Evolutionary conservation across 1,140 invertebrate species (phyloP).

Genomic region (Hylaeus volcanicus): DNA sequence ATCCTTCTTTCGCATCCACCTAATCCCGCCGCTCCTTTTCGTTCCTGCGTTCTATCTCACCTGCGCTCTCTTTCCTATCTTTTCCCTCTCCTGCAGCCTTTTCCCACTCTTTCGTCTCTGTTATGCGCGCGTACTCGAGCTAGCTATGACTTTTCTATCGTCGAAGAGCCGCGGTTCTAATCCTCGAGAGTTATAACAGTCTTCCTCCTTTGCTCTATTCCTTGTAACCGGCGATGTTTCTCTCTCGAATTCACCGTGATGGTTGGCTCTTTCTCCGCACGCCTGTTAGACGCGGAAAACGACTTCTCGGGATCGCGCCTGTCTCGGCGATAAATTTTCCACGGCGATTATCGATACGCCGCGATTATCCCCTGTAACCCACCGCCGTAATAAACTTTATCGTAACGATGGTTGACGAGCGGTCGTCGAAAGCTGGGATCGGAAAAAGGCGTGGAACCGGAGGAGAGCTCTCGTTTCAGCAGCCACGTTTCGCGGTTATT

Average conservation of each 20-base stretch:
- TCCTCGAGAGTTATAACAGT: constrained; percentile 3
- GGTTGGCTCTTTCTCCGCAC: not conserved
- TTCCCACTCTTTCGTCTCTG: not conserved
- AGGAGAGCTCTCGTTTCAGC: constrained; percentile 6
- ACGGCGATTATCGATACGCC: constrained; percentile 58
- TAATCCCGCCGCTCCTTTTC: not conserved
- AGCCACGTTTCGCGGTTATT: not conserved
- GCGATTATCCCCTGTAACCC: constrained; percentile 50
- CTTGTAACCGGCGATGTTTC: not conserved
- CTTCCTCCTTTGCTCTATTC: not conserved
- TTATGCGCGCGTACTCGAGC: not conserved
- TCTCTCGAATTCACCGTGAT: not conserved
- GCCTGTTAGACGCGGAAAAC: constrained; percentile 48
- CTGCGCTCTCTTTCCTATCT: constrained; percentile 2
- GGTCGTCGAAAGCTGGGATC: constrained; percentile 5
- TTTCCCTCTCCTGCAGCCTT: not conserved
- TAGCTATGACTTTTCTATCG: not conserved
- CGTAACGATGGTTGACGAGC: constrained; percentile 46
- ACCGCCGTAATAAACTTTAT: constrained; percentile 49
- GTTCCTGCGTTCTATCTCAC: not conserved
- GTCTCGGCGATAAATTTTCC: constrained; percentile 55
- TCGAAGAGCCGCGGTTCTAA: constrained; percentile 32
- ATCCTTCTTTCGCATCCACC: constrained; percentile 1
- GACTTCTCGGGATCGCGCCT: constrained; percentile 55
- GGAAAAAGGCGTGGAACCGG: constrained; percentile 16